Evolutionary conservation across 2,113 vertebrate genomes (phyloP).

Genomic region (Benitochromis conjunctus): DNA sequence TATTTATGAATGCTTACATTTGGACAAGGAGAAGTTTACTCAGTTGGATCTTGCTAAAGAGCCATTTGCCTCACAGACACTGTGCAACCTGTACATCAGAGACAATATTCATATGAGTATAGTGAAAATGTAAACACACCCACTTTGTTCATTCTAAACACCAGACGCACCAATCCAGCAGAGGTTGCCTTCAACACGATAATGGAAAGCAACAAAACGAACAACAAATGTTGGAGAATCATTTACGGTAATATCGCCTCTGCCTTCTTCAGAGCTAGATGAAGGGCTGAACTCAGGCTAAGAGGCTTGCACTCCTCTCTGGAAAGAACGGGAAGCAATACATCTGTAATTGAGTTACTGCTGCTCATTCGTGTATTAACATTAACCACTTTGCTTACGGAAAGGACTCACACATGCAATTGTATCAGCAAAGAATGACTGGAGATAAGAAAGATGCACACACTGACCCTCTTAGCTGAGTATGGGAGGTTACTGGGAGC

Average conservation of each 20-base stretch:
- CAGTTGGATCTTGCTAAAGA: conserved; percentile 69
- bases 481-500: not conserved
- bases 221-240: not conserved
- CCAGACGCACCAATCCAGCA: not conserved
- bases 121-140: not conserved
- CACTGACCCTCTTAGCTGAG: not conserved
- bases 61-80: conserved; percentile 70
- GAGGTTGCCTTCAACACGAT: not conserved
- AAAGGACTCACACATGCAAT: not conserved
- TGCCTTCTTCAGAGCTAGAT: not conserved
- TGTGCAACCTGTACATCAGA: conserved; percentile 61
- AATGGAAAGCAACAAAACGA: not conserved
- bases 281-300: not conserved
- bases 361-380: not conserved
- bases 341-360: conserved; percentile 24
- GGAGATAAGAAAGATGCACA: not conserved
- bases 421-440: not conserved
- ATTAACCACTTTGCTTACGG: not conserved
- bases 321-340: conserved; percentile 30
- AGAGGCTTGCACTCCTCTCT: not conserved
- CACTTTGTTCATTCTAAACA: conserved; percentile 13
- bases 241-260: not conserved
- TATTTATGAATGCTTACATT: conserved; percentile 38
- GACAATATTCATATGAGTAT: conserved; percentile 39
- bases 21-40: conserved; percentile 55